These are phyloP conservation scores for Channa striata DNA, from an alignment of 2,797 vertebrate species.

Conservation along the genomic window DNA sequence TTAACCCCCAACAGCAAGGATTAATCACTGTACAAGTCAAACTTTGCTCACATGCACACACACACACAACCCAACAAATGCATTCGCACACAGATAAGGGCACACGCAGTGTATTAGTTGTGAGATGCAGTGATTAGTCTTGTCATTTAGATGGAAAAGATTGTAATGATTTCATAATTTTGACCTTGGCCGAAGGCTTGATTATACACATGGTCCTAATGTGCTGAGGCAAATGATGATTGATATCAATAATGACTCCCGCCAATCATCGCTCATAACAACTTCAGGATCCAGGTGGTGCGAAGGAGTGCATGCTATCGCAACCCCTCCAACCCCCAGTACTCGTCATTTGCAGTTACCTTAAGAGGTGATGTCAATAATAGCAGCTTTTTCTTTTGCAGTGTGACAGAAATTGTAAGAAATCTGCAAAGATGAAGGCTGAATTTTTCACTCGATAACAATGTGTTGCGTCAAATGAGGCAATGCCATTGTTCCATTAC, in stretches of 20 bases:
- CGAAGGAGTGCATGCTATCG: neutral
- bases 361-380: conserved; percentile 26
- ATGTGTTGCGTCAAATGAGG: conserved; percentile 28
- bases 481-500: conserved; percentile 16
- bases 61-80: conserved; percentile 11
- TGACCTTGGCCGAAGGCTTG: conserved; percentile 79
- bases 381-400: conserved; percentile 26
- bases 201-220: conserved; percentile 76
- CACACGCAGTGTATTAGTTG: conserved; percentile 27
- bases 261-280: conserved; percentile 69
- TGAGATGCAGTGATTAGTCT: conserved; percentile 67
- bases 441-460: conserved; percentile 23
- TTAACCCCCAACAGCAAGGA: conserved; percentile 74
- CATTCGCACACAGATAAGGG: conserved; percentile 11
- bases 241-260: conserved; percentile 74
- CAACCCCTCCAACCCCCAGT: neutral
- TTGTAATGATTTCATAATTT: conserved; percentile 72
- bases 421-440: conserved; percentile 16
- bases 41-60: conserved; percentile 41
- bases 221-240: conserved; percentile 77
- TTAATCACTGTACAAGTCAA: conserved; percentile 72
- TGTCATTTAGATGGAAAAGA: conserved; percentile 71
- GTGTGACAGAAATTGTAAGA: conserved; percentile 35
- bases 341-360: conserved; percentile 1
- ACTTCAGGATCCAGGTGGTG: conserved; percentile 62